Percentiles rank a stretch among this genome's conserved stretches.
Conservation (phyloP, 1,140 invertebrate species). For the Lordiphosa stackelbergi region DNA sequence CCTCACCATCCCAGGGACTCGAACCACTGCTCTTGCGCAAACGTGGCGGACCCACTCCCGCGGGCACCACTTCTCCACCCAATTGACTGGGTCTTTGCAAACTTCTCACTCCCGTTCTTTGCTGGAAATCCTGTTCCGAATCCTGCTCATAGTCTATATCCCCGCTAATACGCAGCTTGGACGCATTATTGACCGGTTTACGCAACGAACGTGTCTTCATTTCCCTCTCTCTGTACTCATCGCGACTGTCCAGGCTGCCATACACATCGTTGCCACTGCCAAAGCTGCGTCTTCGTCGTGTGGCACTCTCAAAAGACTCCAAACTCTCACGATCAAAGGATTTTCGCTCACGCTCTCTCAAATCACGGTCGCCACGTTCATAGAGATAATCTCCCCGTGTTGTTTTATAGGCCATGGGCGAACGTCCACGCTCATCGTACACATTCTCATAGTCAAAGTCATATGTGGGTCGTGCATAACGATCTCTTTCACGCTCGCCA, state of each 20-base stretch:
- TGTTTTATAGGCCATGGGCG: constrained; percentile 60
- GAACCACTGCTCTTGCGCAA: constrained; percentile 77
- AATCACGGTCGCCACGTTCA: constrained; percentile 45
- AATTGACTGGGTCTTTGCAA: constrained; percentile 67
- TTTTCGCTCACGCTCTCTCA: constrained; percentile 55
- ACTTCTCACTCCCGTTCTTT: constrained; percentile 44
- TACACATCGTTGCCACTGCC: constrained; percentile 75
- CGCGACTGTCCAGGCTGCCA: constrained; percentile 70
- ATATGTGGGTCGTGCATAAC: constrained; percentile 64
- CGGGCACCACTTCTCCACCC: constrained; percentile 31
- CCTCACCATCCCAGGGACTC: constrained; percentile 80
- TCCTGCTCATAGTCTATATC: constrained; percentile 76
- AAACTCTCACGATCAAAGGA: constrained; percentile 76
- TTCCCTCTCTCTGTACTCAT: constrained; percentile 58
- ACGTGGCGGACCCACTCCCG: constrained; percentile 38
- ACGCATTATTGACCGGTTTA: constrained; percentile 54
- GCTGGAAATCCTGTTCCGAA: constrained; percentile 69
- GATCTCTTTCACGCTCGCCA: constrained; percentile 37
- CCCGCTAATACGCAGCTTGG: constrained; percentile 59
- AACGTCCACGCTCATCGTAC: constrained; percentile 64
- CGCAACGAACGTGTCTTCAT: constrained; percentile 66
- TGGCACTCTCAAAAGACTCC: constrained; percentile 74
- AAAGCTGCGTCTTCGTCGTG: constrained; percentile 64
- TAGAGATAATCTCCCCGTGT: constrained; percentile 60
- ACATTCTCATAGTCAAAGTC: constrained; percentile 76